A percentile compares a stretch with the other conserved stretches of the same genome.
Evolutionary conservation across 1,140 invertebrate species (phyloP).

Genomic region (Trachymyrmex cornetzi): DNA sequence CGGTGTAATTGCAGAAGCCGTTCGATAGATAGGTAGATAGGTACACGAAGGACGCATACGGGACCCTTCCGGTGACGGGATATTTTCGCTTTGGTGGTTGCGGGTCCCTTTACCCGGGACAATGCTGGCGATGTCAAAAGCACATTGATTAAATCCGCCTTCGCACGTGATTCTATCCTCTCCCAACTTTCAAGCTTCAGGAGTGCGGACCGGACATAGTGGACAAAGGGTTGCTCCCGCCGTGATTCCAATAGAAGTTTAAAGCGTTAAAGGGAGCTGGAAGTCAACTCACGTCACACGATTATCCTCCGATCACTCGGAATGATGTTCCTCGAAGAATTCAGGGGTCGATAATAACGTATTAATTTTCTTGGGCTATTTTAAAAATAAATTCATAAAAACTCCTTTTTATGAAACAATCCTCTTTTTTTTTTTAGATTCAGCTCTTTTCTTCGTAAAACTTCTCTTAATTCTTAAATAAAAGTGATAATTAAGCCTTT

Average conservation of each 20-base stretch:
- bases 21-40: neutral
- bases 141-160: slow-evolving; percentile 76
- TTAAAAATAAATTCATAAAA: neutral
- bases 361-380: neutral
- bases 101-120: slow-evolving; percentile 59
- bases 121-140: slow-evolving; percentile 69
- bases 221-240: slow-evolving; percentile 31
- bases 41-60: neutral
- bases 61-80: slow-evolving; percentile 21
- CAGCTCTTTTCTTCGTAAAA: neutral
- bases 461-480: neutral
- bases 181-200: slow-evolving; percentile 11
- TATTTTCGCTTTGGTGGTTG: slow-evolving; percentile 59
- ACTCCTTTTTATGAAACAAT: neutral
- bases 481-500: neutral
- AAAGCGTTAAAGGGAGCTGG: slow-evolving; percentile 39
- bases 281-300: slow-evolving; percentile 35
- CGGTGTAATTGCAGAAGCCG: slow-evolving; percentile 35
- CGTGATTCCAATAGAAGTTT: slow-evolving; percentile 44
- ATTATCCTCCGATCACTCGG: neutral
- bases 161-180: slow-evolving; percentile 66
- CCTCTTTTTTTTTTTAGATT: neutral
- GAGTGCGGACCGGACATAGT: slow-evolving; percentile 19
- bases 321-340: slow-evolving; percentile 3
- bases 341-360: neutral